A percentile compares a stretch with the other conserved stretches of the same genome.
Conservation (phyloP, 1,140 invertebrate genomes). For the Bombus turneri region DNA sequence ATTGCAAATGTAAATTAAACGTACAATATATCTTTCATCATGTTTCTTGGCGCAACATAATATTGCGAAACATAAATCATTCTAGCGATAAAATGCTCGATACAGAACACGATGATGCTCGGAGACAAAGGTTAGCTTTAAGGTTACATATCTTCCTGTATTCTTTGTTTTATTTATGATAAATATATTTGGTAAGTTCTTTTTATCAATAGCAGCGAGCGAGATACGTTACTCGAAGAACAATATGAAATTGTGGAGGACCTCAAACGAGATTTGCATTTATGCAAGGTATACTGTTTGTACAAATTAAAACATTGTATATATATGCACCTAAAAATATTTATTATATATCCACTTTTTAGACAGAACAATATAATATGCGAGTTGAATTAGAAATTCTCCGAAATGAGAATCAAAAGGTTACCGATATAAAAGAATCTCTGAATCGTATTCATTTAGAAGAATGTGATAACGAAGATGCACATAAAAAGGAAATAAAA, state of each 20-base stretch:
- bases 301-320: neutral
- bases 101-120: conserved; percentile 30
- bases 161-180: neutral
- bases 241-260: conserved; percentile 66
- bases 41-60: neutral
- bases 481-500: conserved; percentile 65
- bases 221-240: conserved; percentile 66
- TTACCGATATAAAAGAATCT: conserved; percentile 59
- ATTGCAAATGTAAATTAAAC: conserved; percentile 35
- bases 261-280: conserved; percentile 72
- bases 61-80: neutral
- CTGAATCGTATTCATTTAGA: conserved; percentile 66
- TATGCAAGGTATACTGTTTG: conserved; percentile 74
- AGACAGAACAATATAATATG: conserved; percentile 75
- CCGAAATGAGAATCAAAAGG: conserved; percentile 66
- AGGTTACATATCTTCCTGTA: conserved; percentile 57
- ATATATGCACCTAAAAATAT: neutral
- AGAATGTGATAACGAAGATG: conserved; percentile 53
- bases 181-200: conserved; percentile 1
- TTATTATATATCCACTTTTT: conserved; percentile 22
- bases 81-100: conserved; percentile 55
- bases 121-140: conserved; percentile 63
- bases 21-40: conserved; percentile 7
- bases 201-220: conserved; percentile 42
- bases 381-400: conserved; percentile 69